Conservation (phyloP, 2,797 vertebrate genomes). For the Propithecus perrieri region DNA sequence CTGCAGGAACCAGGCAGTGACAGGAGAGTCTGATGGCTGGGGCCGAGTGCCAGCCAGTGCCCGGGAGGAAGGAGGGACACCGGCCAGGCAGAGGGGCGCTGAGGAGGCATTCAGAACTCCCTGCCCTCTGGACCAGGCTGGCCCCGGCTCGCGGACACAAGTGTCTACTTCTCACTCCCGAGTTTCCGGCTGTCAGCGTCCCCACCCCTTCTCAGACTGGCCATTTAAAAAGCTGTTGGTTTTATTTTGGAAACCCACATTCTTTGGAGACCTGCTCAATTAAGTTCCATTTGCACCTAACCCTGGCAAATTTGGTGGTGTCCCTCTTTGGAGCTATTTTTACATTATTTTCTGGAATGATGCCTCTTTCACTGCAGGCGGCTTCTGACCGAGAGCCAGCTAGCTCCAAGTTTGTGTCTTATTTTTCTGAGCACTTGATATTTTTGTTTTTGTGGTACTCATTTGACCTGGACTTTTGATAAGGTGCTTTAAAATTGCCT, state of each 20-base stretch:
- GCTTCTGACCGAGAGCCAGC: conserved; percentile 10
- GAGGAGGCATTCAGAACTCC: neutral
- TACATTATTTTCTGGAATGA: conserved; percentile 46
- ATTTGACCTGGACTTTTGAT: conserved; percentile 36
- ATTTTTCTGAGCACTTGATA: conserved; percentile 31
- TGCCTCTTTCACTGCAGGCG: neutral
- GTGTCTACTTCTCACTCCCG: neutral
- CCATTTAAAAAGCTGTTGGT: neutral
- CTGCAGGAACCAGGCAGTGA: conserved; percentile 39
- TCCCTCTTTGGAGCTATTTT: conserved; percentile 30
- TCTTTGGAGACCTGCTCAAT: conserved; percentile 7
- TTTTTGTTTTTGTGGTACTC: conserved; percentile 6
- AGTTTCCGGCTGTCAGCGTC: rapidly evolving
- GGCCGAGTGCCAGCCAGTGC: neutral
- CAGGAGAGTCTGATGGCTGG: neutral
- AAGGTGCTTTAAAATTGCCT: conserved; percentile 51
- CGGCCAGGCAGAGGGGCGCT: no score
- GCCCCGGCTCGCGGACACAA: neutral
- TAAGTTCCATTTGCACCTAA: conserved; percentile 33
- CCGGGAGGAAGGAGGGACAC: rapidly evolving
- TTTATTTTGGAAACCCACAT: neutral
- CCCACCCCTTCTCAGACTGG: neutral
- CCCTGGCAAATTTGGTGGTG: neutral
- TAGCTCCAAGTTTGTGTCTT: neutral
- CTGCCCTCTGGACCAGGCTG: neutral